Conservation (phyloP, 1,140 invertebrate species). For the Pseudomyrmex dendroicus region DNA sequence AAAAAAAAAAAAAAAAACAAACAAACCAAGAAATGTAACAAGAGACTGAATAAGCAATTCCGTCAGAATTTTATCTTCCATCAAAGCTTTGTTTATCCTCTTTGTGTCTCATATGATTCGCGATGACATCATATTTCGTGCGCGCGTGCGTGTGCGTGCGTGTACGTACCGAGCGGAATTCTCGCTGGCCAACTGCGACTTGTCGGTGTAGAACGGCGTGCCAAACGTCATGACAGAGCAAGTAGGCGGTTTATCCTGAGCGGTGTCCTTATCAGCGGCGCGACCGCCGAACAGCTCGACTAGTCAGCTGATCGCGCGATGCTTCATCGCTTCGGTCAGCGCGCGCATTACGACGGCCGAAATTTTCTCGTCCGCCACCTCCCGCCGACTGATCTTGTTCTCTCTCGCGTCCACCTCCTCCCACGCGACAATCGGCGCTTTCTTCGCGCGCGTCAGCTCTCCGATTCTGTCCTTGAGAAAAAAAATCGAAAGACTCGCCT, state of each 20-base stretch:
- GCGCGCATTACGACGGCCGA: conserved; percentile 69
- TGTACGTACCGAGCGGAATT: conserved; percentile 73
- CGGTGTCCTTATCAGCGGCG: conserved; percentile 54
- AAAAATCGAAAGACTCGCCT: not conserved
- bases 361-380: conserved; percentile 53
- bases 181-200: conserved; percentile 73
- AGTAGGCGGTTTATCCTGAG: conserved; percentile 41
- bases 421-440: conserved; percentile 25
- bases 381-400: not conserved
- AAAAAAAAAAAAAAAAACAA: no score
- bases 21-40: not conserved
- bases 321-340: conserved; percentile 75
- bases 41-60: not conserved
- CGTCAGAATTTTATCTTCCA: not conserved
- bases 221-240: conserved; percentile 80
- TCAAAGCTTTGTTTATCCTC: not conserved
- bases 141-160: conserved; percentile 29
- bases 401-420: not conserved
- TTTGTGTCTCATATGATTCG: not conserved
- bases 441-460: not conserved
- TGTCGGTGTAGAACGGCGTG: conserved; percentile 77
- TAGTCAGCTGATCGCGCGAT: conserved; percentile 80
- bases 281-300: conserved; percentile 74
- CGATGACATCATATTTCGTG: no score
- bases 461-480: not conserved